Conservation (phyloP, 1,140 invertebrate species). For the Drosophila serrata region DNA sequence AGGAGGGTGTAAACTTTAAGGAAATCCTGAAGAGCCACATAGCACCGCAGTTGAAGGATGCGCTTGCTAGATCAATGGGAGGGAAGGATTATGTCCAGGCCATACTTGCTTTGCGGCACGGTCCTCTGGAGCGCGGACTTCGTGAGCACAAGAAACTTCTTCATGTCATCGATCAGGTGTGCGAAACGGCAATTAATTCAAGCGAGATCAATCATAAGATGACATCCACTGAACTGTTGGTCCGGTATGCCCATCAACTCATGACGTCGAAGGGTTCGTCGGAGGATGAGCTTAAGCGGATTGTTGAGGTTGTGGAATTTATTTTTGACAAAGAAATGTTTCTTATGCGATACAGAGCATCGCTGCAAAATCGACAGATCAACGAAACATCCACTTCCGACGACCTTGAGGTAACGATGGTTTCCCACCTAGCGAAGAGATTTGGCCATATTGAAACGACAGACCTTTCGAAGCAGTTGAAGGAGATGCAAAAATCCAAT, state of each 20-base stretch:
- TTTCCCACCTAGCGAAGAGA: background rate
- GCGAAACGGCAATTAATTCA: background rate
- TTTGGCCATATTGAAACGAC: accelerated
- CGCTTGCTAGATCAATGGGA: background rate
- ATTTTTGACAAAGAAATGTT: slow-evolving; percentile 5
- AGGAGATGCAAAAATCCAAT: background rate
- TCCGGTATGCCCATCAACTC: slow-evolving; percentile 4
- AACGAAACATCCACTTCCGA: slow-evolving; percentile 10
- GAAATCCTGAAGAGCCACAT: background rate
- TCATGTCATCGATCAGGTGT: background rate
- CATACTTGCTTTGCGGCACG: background rate
- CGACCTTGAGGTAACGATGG: slow-evolving; percentile 11
- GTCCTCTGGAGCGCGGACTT: slow-evolving; percentile 1
- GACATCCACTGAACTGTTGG: background rate
- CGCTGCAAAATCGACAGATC: background rate
- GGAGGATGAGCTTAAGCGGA: slow-evolving; percentile 6
- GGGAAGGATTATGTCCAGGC: slow-evolving; percentile 21
- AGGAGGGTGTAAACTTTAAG: background rate
- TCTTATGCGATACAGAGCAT: background rate
- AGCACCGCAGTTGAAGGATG: background rate
- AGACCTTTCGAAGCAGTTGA: background rate
- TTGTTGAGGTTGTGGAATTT: slow-evolving; percentile 1
- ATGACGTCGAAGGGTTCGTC: background rate
- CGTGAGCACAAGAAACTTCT: slow-evolving; percentile 7
- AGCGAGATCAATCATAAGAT: background rate